Evolutionary conservation across 2,797 vertebrate genomes (phyloP).

Genomic region (Neomorphus geoffroyi): DNA sequence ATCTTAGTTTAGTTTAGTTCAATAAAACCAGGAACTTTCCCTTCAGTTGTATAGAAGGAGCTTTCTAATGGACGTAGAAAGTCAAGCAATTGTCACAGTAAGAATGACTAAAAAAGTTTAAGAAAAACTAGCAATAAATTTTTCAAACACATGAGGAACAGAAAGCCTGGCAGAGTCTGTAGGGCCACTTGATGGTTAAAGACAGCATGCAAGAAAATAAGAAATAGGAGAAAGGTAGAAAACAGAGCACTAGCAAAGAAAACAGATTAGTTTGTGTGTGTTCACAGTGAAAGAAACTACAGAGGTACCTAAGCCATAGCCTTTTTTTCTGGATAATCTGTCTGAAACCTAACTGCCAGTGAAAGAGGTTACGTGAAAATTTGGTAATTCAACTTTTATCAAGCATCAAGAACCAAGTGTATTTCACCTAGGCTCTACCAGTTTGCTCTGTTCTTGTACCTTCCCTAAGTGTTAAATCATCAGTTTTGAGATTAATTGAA

Average conservation of each 20-base stretch:
- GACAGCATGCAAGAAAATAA: neutral
- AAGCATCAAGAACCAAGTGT: neutral
- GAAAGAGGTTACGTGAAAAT: neutral
- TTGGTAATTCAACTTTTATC: neutral
- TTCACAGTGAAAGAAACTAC: neutral
- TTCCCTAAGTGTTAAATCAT: neutral
- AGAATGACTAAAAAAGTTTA: neutral
- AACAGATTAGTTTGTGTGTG: neutral
- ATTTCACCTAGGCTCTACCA: neutral
- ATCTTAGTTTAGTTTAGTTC: neutral
- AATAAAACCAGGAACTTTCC: neutral
- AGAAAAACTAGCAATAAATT: neutral
- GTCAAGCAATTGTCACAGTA: neutral
- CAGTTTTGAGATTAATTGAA: neutral
- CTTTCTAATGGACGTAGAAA: neutral
- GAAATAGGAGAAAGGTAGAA: neutral
- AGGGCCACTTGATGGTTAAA: neutral
- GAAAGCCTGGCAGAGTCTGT: neutral
- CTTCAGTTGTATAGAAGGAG: neutral
- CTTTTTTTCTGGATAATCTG: neutral
- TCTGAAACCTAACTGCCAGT: neutral
- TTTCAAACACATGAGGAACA: neutral
- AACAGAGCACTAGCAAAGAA: neutral
- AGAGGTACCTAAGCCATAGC: neutral
- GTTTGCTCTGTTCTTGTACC: neutral